Evolutionary conservation across 1,140 invertebrate species (phyloP).

Genomic region (Drosophila kurseongensis): DNA sequence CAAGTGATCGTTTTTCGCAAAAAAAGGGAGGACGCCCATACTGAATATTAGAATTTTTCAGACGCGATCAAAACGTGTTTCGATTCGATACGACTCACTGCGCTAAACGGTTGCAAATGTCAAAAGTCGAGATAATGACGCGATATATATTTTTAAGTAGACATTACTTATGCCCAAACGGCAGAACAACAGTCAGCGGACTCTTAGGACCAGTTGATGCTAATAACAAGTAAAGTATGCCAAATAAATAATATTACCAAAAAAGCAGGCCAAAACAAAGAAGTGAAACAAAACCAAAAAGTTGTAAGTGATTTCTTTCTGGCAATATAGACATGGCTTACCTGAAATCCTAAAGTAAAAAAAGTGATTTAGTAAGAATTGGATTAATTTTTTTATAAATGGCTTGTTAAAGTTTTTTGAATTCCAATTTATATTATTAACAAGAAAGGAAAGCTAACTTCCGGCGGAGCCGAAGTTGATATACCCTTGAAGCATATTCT

Average conservation of each 20-base stretch:
- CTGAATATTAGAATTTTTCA: slow-evolving; percentile 47
- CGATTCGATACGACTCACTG: slow-evolving; percentile 16
- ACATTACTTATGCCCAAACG: slow-evolving; percentile 38
- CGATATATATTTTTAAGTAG: slow-evolving; percentile 51
- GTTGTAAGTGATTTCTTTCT: too few species aligned
- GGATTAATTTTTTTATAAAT: too few species aligned
- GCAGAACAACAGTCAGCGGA: slow-evolving; percentile 44
- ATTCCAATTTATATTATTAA: too few species aligned
- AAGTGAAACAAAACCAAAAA: neutral
- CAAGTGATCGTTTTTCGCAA: slow-evolving; percentile 22
- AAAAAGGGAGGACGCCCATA: slow-evolving; percentile 41
- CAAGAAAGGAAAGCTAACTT: too few species aligned
- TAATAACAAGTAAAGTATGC: slow-evolving; percentile 43
- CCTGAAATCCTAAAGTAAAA: too few species aligned
- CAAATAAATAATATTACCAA: slow-evolving; percentile 40
- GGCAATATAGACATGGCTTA: too few species aligned
- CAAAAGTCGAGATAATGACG: slow-evolving; percentile 61
- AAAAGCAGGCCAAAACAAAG: slow-evolving; percentile 8
- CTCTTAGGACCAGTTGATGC: slow-evolving; percentile 33
- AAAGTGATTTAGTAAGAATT: too few species aligned
- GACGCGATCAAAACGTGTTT: slow-evolving; percentile 40
- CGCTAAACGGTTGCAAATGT: slow-evolving; percentile 54
- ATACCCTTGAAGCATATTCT: too few species aligned
- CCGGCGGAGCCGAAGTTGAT: too few species aligned
- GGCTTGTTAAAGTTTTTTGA: too few species aligned